Conservation (phyloP, 2,113 vertebrate genomes). For the Gopherus flavomarginatus region DNA sequence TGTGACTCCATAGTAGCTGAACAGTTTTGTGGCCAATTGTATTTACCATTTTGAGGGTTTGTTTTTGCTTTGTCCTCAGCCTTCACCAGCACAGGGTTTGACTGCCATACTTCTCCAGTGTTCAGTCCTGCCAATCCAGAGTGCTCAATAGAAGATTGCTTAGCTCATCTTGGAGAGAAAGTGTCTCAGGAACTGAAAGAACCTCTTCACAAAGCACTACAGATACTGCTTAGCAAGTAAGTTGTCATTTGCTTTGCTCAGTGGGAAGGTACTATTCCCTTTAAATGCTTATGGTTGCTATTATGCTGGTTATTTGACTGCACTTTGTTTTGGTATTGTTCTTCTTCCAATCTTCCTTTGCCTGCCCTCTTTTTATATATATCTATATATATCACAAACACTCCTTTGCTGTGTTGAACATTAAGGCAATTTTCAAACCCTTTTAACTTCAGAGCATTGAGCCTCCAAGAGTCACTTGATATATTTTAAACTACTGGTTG, state of each 20-base stretch:
- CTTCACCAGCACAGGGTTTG: slow-evolving; percentile 86
- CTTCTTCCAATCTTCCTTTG: background rate
- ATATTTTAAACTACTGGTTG: background rate
- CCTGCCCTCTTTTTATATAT: background rate
- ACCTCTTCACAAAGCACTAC: slow-evolving; percentile 81
- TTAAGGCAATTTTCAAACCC: background rate
- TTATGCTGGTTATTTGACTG: background rate
- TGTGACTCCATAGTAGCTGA: background rate
- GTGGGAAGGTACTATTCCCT: background rate
- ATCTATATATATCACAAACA: background rate
- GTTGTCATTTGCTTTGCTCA: slow-evolving; percentile 67
- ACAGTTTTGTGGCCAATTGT: background rate
- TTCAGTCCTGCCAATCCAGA: slow-evolving; percentile 91
- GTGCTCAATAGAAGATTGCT: slow-evolving; percentile 89
- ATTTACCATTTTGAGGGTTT: background rate
- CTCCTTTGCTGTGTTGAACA: background rate
- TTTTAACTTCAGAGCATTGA: background rate
- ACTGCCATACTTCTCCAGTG: slow-evolving; percentile 88
- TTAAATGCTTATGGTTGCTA: background rate
- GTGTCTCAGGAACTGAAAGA: slow-evolving; percentile 81
- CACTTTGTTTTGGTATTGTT: background rate
- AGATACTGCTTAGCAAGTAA: slow-evolving; percentile 88
- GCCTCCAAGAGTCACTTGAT: background rate
- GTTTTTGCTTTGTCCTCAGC: slow-evolving; percentile 74
- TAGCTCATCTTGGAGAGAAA: slow-evolving; percentile 86